These are phyloP conservation scores for Zaprionus bogoriensis DNA, from an alignment of 2,888 invertebrate genomes.

Conservation along the genomic window DNA sequence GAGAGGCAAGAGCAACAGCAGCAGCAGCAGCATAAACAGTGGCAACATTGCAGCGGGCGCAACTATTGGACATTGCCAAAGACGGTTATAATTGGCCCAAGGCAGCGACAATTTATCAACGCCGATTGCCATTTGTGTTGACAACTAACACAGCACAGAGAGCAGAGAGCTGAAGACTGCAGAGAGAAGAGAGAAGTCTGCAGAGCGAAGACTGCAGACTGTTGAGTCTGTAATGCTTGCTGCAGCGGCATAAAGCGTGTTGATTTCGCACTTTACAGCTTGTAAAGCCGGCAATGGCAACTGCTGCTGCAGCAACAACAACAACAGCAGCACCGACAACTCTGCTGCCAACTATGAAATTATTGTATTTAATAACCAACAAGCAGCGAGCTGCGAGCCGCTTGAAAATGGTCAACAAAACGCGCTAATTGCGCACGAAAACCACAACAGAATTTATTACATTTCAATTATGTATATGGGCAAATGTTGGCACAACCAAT, in stretches of 20 bases:
- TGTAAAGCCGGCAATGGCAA: slow-evolving; percentile 70
- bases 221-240: not conserved
- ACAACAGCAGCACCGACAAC: slow-evolving; percentile 10
- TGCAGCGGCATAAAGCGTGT: slow-evolving; percentile 73
- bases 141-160: slow-evolving; percentile 70
- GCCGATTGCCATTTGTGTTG: slow-evolving; percentile 77
- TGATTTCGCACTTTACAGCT: slow-evolving; percentile 79
- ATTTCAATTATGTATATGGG: slow-evolving; percentile 78
- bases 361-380: slow-evolving; percentile 78
- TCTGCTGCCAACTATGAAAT: slow-evolving; percentile 70
- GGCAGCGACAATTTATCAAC: slow-evolving; percentile 78
- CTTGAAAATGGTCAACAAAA: slow-evolving; percentile 68
- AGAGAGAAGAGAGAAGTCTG: not conserved
- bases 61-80: slow-evolving; percentile 61
- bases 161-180: slow-evolving; percentile 10
- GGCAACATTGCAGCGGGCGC: too few species aligned
- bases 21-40: slow-evolving; percentile 18
- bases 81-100: slow-evolving; percentile 79
- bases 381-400: too few species aligned
- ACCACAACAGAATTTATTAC: slow-evolving; percentile 71
- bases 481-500: slow-evolving; percentile 72
- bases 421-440: slow-evolving; percentile 64
- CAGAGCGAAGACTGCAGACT: not conserved
- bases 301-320: slow-evolving; percentile 23
- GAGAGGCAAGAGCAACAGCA: slow-evolving; percentile 8